Evolutionary conservation across 2,113 vertebrate species (phyloP).

Genomic region (Chinchilla lanigera): DNA sequence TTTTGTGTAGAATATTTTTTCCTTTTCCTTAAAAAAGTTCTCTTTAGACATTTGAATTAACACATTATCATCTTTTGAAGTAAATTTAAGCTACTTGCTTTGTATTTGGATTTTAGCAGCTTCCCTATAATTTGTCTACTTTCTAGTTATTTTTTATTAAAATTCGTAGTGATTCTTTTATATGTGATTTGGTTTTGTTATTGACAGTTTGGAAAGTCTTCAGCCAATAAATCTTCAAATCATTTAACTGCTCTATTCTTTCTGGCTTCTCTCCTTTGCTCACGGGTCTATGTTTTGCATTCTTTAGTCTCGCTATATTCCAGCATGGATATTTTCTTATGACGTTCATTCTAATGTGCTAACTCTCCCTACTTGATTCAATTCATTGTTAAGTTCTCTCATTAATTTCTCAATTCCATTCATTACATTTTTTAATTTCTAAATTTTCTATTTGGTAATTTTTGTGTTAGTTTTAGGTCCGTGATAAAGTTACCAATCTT

Average conservation of each 20-base stretch:
- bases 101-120: not conserved
- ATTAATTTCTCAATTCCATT: slow-evolving; percentile 13
- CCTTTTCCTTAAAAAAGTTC: not conserved
- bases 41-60: not conserved
- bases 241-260: not conserved
- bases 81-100: not conserved
- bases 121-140: not conserved
- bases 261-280: not conserved
- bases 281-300: not conserved
- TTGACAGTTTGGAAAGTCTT: not conserved
- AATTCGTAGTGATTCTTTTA: not conserved
- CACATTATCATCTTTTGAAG: not conserved
- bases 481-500: slow-evolving; percentile 13
- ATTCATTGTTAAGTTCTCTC: not conserved
- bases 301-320: not conserved
- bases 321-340: not conserved
- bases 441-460: not conserved
- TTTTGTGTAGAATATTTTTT: not conserved
- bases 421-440: slow-evolving; percentile 11
- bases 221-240: not conserved
- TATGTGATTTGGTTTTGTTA: not conserved
- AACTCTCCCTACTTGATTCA: not conserved
- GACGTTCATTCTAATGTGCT: not conserved
- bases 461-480: not conserved
- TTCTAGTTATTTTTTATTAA: not conserved